phyloP scores from a whole-genome alignment of 2,888 invertebrate genomes.

The Cryptocephalus primarius region DNA sequence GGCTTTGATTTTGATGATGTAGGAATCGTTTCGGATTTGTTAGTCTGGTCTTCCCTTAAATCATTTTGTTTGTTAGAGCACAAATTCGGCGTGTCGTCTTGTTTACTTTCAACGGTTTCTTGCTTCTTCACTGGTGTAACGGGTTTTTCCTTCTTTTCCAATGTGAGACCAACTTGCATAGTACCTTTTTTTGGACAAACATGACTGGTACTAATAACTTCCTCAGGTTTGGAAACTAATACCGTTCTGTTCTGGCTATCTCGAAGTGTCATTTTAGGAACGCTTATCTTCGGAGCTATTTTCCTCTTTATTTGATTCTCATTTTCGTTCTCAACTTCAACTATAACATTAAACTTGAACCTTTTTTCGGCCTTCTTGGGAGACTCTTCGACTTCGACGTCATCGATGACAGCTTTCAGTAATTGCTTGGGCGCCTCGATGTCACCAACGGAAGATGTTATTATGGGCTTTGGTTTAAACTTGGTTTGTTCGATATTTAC shows the following conservation, averaged over 20 bases:
- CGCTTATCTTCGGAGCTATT: too few relatives aligned
- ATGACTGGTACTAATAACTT: too few relatives aligned
- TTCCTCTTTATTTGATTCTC: background rate
- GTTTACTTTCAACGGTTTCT: background rate
- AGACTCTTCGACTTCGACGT: conserved; percentile 50
- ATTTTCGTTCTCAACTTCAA: conserved; percentile 20
- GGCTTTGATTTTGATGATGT: background rate
- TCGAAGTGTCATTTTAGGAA: too few relatives aligned
- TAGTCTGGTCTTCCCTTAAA: background rate
- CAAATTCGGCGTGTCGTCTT: background rate
- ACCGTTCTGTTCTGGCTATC: too few relatives aligned
- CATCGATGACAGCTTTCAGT: conserved; percentile 46
- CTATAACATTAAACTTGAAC: conserved; percentile 33
- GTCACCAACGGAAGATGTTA: conserved; percentile 42
- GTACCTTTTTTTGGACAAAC: conserved; percentile 14
- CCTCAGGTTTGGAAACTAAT: too few relatives aligned
- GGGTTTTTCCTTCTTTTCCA: background rate
- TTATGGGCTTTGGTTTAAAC: conserved; percentile 40
- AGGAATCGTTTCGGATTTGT: background rate
- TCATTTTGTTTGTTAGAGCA: background rate
- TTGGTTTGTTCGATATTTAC: conserved; percentile 43
- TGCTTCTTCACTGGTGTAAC: background rate
- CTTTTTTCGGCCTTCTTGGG: conserved; percentile 30
- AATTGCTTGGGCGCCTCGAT: conserved; percentile 36
- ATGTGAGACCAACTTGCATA: background rate